Evolutionary conservation across 2,888 invertebrate species (phyloP).

Genomic region (Melolontha melolontha): DNA sequence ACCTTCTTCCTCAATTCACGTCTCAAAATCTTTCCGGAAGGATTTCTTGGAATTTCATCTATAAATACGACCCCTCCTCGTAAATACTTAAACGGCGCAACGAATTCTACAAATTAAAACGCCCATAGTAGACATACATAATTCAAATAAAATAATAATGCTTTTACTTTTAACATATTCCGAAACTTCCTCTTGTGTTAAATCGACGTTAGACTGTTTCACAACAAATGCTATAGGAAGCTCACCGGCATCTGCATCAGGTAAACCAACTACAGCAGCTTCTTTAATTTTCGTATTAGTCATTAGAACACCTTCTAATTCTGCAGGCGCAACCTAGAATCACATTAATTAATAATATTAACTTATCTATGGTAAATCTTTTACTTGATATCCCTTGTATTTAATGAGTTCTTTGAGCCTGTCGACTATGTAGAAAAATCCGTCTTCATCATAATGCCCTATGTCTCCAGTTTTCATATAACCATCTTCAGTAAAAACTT

Average conservation of each 20-base stretch:
- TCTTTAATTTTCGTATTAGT: constrained; percentile 79
- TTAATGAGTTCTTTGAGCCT: constrained; percentile 85
- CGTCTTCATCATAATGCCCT: constrained; percentile 70
- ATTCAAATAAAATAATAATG: constrained; percentile 50
- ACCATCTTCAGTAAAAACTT: constrained; percentile 73
- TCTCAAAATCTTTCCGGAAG: constrained; percentile 67
- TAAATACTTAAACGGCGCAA: constrained; percentile 79
- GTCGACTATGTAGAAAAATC: constrained; percentile 75
- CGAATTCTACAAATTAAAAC: constrained; percentile 28
- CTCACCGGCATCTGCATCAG: constrained; percentile 80
- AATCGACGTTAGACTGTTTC: constrained; percentile 66
- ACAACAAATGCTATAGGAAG: constrained; percentile 83
- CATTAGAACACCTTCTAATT: constrained; percentile 83
- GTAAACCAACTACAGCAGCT: constrained; percentile 85
- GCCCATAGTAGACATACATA: not conserved
- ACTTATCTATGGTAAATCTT: not conserved
- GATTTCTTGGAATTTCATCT: constrained; percentile 66
- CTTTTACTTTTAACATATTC: constrained; percentile 64
- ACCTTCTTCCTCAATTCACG: constrained; percentile 54
- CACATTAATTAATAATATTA: not conserved
- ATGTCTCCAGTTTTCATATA: constrained; percentile 79
- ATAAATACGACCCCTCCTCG: constrained; percentile 72
- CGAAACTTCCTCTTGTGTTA: constrained; percentile 64
- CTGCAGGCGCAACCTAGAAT: constrained; percentile 86
- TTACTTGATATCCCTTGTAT: constrained; percentile 64